These are phyloP conservation scores for Cecropterus lyciades DNA, from an alignment of 1,140 invertebrate genomes.

Conservation along the genomic window DNA sequence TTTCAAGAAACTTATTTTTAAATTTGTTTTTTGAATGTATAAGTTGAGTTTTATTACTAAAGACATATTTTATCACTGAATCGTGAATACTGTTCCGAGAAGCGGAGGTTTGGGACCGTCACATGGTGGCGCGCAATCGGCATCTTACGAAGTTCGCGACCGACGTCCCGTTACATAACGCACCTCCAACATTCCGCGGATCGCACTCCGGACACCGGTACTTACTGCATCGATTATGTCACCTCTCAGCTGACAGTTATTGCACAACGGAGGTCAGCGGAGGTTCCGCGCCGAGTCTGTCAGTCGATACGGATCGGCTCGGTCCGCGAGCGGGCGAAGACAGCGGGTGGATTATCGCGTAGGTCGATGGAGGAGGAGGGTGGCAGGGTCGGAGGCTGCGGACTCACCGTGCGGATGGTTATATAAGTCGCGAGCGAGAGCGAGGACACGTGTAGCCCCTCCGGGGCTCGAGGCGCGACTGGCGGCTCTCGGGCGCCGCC, in stretches of 20 bases:
- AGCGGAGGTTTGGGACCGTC: slow-evolving; percentile 30
- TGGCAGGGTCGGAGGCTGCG: slow-evolving; percentile 73
- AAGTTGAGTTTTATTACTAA: too few species aligned
- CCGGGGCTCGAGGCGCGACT: slow-evolving; percentile 74
- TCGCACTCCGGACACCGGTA: slow-evolving; percentile 69
- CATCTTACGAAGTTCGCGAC: slow-evolving; percentile 21
- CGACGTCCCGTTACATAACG: slow-evolving; percentile 74
- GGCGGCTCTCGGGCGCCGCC: slow-evolving; percentile 65
- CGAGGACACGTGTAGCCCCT: slow-evolving; percentile 75
- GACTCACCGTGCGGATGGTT: slow-evolving; percentile 79
- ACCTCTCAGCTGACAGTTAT: slow-evolving; percentile 75
- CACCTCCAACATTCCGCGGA: slow-evolving; percentile 63
- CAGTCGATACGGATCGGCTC: slow-evolving; percentile 54
- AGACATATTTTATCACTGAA: too few species aligned
- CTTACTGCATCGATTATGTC: slow-evolving; percentile 81
- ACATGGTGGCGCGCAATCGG: slow-evolving; percentile 38
- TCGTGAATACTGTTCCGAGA: slow-evolving; percentile 17
- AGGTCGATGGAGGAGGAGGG: slow-evolving; percentile 62
- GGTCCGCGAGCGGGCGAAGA: slow-evolving; percentile 49
- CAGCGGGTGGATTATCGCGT: slow-evolving; percentile 59
- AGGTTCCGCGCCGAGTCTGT: slow-evolving; percentile 46
- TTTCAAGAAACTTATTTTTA: too few species aligned
- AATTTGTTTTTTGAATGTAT: too few species aligned
- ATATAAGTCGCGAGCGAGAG: slow-evolving; percentile 76
- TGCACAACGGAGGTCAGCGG: slow-evolving; percentile 58